Conservation (phyloP, 1,140 invertebrate genomes). For the Thereuonema tuberculata region DNA sequence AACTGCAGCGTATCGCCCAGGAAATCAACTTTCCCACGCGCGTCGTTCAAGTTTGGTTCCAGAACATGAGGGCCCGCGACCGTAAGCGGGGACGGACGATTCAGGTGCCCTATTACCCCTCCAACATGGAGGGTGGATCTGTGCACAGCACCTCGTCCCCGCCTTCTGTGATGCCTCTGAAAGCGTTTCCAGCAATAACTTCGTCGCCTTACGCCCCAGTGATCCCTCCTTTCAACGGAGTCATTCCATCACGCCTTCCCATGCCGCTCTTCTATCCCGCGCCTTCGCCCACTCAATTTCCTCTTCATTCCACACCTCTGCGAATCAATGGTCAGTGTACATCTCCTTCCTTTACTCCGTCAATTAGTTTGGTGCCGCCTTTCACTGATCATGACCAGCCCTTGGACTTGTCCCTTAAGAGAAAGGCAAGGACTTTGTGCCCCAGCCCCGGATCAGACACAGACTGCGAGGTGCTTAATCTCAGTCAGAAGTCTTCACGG, state of each 20-base stretch:
- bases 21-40: constrained; percentile 77
- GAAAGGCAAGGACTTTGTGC: constrained; percentile 25
- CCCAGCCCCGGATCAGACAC: constrained; percentile 30
- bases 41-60: constrained; percentile 88
- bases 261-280: constrained; percentile 6
- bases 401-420: constrained; percentile 23
- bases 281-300: constrained; percentile 33
- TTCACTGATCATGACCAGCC: constrained; percentile 17
- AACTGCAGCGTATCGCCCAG: constrained; percentile 75
- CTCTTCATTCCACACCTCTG: constrained; percentile 13
- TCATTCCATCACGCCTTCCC: neutral
- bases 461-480: constrained; percentile 50
- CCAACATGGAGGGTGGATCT: neutral
- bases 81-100: constrained; percentile 51
- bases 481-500: constrained; percentile 50
- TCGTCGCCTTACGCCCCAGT: neutral
- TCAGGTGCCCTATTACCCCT: neutral
- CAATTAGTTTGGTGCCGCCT: constrained; percentile 5
- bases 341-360: constrained; percentile 15
- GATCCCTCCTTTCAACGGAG: neutral
- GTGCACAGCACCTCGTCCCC: neutral
- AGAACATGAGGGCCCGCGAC: constrained; percentile 88
- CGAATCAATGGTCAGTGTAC: neutral
- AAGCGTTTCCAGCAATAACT: neutral
- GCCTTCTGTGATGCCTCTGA: neutral